Conservation (phyloP, 2,797 vertebrate species). For the Acanthopagrus latus region DNA sequence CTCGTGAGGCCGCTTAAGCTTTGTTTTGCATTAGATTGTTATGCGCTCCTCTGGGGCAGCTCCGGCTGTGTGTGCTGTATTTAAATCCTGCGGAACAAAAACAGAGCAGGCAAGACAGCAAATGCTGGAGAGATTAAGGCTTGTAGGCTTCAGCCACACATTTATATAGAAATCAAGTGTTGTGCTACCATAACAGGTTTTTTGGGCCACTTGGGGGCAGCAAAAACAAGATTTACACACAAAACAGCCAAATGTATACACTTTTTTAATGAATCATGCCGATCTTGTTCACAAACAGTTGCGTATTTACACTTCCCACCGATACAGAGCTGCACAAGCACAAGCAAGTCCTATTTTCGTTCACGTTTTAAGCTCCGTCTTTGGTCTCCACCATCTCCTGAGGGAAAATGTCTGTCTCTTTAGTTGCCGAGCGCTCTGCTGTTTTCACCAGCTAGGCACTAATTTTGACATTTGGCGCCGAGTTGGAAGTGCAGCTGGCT, state of each 20-base stretch:
- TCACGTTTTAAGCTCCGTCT: not conserved
- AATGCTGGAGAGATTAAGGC: not conserved
- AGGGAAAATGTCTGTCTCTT: not conserved
- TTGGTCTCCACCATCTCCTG: not conserved
- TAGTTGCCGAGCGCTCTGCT: not conserved
- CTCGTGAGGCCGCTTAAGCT: not conserved
- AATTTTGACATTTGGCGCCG: not conserved
- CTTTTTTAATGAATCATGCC: not conserved
- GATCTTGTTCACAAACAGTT: not conserved
- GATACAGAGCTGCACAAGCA: not conserved
- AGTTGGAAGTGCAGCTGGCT: not conserved
- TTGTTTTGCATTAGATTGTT: not conserved
- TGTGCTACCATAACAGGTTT: not conserved
- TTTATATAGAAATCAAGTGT: not conserved
- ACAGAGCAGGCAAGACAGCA: not conserved
- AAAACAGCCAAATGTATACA: accelerated
- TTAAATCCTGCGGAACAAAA: constrained; percentile 1
- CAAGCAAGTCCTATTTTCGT: not conserved
- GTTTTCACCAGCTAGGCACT: not conserved
- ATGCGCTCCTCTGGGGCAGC: not conserved
- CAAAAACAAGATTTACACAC: not conserved
- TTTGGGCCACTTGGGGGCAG: not conserved
- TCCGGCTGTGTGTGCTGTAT: not conserved
- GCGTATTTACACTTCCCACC: not conserved
- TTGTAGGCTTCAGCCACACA: not conserved